Conservation (phyloP, 37 sponge, comb jelly and placozoan species). For the Ianthella basta region DNA sequence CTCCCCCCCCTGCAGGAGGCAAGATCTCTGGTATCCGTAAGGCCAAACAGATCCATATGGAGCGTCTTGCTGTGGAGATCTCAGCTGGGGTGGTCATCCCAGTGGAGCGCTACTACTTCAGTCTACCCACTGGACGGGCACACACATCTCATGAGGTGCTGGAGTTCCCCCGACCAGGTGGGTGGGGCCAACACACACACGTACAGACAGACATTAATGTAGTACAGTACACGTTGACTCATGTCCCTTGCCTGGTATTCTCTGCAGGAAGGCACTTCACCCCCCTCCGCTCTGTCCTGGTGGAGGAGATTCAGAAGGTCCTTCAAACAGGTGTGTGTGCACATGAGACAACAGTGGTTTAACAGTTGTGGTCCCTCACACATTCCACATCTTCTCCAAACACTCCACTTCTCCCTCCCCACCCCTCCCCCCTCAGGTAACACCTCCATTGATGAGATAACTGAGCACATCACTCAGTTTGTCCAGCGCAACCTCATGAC, state of each 20-base stretch:
- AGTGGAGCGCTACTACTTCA: slow-evolving; percentile 67
- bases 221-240: too few species aligned
- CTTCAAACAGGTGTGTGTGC: neutral
- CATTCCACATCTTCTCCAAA: too few species aligned
- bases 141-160: slow-evolving; percentile 62
- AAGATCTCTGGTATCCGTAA: slow-evolving; percentile 20
- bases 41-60: slow-evolving; percentile 61
- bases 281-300: neutral
- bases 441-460: slow-evolving; percentile 48
- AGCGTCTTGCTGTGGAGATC: slow-evolving; percentile 61
- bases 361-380: too few species aligned
- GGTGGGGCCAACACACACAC: neutral
- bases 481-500: slow-evolving; percentile 34
- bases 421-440: slow-evolving; percentile 43
- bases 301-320: slow-evolving; percentile 9
- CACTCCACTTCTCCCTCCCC: too few species aligned
- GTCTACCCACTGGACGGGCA: slow-evolving; percentile 77
- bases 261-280: slow-evolving; percentile 15
- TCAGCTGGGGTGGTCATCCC: slow-evolving; percentile 58
- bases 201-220: too few species aligned
- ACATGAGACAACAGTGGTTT: too few species aligned
- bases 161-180: slow-evolving; percentile 45
- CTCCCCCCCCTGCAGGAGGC: neutral
- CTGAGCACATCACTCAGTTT: slow-evolving; percentile 39
- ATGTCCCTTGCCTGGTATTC: neutral